Evolutionary conservation across 2,888 invertebrate species (phyloP), one percentile per base, ranked within the genome.

Genomic region (Melanchra persicariae): DNA sequence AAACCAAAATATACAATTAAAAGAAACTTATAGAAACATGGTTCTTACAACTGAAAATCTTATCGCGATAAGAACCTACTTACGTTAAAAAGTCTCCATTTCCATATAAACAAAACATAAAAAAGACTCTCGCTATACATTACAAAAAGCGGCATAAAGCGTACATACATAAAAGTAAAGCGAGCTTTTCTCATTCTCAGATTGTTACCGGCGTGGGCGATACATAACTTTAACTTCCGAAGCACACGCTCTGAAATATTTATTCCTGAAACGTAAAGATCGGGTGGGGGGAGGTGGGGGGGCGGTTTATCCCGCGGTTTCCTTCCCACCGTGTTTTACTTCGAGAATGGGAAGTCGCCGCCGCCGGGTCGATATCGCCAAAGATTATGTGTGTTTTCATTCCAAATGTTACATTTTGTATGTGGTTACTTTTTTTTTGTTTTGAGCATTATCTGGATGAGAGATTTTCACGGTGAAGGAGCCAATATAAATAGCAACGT

Each of bases 191-290:
- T 93, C 92, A 93, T 95, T 94, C 94, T 94, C 92, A 94, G 93
- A 95, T 94, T 95, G 95, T 94, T 93, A 93, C 95, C 94, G 92
- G 90, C 91, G 91, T 90, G 91, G 92, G 93, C 95, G 94, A 95
- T 95, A 95, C 94, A 95, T 95, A 95, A 94, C 95, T 94, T 92
- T 93, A 94, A 95, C 94, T 95, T 95, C 93, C 95, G 92, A 94
- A 95, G 95, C 95, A 95, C 95, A 95, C 95, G 95, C 95, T 95
- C 95, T 96, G 95, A 95, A 96, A 95, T 96, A 96, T 96, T 95
- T 95, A 96, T 96, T 95, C 95, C 95, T 95, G 95, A 95, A 95
- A 95, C 95, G 96, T 95, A 95, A 95, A 95, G 95, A 95, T 95
- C 94, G 94, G 94, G 93, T 87, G 91, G 91, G 89, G 91, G 88